Percentiles rank a stretch among this genome's conserved stretches.
Conservation (phyloP, 92 coral and sea anemone species). For the Heliopora coerulea region DNA sequence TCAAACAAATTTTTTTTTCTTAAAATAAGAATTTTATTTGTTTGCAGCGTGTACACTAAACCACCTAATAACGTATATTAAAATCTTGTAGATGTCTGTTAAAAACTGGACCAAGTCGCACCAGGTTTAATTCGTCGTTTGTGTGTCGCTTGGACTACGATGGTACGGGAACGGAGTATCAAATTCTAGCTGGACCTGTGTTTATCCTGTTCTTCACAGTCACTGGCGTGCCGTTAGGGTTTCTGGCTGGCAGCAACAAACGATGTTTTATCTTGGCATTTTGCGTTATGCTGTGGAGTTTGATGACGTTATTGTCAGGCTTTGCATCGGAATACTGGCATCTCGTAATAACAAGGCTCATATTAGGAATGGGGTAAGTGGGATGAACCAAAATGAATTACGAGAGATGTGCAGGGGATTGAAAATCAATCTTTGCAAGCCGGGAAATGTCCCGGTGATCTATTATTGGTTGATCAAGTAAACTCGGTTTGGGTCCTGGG, state of each 20-base stretch:
- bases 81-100: constrained; percentile 53
- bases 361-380: constrained; percentile 97
- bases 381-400: too few relatives aligned
- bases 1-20: too few relatives aligned
- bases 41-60: too few relatives aligned
- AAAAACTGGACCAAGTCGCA: constrained; percentile 17
- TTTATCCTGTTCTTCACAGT: constrained; percentile 87
- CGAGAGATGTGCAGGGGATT: too few relatives aligned
- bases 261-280: constrained; percentile 75
- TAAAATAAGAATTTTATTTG: too few relatives aligned
- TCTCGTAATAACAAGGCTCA: constrained; percentile 75
- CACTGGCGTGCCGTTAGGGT: constrained; percentile 90
- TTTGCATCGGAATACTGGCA: constrained; percentile 97
- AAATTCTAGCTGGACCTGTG: constrained; percentile 93
- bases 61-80: too few relatives aligned
- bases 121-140: neutral
- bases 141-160: constrained; percentile 90
- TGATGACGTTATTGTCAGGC: constrained; percentile 87
- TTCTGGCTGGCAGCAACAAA: constrained; percentile 76
- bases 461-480: too few relatives aligned
- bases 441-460: too few relatives aligned
- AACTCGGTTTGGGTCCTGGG: too few relatives aligned
- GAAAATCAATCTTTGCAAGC: too few relatives aligned
- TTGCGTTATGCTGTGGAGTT: constrained; percentile 87
- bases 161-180: constrained; percentile 89